Conservation (phyloP, 2,888 invertebrate genomes). For the Drosophila birchii region DNA sequence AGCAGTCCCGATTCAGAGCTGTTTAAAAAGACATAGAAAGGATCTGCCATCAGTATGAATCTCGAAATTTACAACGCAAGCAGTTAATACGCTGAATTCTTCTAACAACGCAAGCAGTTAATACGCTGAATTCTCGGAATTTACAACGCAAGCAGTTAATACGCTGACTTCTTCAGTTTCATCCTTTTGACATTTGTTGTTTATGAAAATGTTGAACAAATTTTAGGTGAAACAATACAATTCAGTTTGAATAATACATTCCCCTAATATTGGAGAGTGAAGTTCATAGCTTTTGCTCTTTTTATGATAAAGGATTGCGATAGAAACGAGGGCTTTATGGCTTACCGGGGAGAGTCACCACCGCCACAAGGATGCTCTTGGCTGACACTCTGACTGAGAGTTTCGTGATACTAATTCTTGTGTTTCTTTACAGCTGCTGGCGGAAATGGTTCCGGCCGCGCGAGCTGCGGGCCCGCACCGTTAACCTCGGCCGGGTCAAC, state of each 20-base stretch:
- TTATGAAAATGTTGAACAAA: constrained; percentile 10
- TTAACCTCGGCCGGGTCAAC: constrained; percentile 90
- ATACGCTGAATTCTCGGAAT: background rate
- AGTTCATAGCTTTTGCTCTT: background rate
- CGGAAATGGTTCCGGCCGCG: constrained; percentile 90
- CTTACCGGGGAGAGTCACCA: background rate
- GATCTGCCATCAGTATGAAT: background rate
- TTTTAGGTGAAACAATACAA: constrained; percentile 20
- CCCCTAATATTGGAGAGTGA: background rate
- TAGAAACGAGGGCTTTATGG: constrained; percentile 7
- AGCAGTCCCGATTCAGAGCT: background rate
- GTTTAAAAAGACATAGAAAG: background rate
- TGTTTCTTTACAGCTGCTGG: constrained; percentile 89
- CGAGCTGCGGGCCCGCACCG: constrained; percentile 91
- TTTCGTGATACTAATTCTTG: constrained; percentile 14
- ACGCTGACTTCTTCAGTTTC: background rate
- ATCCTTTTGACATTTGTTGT: constrained; percentile 1
- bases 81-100: background rate
- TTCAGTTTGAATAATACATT: background rate
- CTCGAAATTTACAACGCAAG: background rate
- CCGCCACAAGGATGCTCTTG: constrained; percentile 19
- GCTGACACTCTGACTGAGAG: constrained; percentile 13
- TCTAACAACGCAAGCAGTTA: no score
- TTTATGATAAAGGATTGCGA: background rate
- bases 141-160: background rate